phyloP scores from a whole-genome alignment of 2,888 invertebrate species.

The Mantis religiosa region DNA sequence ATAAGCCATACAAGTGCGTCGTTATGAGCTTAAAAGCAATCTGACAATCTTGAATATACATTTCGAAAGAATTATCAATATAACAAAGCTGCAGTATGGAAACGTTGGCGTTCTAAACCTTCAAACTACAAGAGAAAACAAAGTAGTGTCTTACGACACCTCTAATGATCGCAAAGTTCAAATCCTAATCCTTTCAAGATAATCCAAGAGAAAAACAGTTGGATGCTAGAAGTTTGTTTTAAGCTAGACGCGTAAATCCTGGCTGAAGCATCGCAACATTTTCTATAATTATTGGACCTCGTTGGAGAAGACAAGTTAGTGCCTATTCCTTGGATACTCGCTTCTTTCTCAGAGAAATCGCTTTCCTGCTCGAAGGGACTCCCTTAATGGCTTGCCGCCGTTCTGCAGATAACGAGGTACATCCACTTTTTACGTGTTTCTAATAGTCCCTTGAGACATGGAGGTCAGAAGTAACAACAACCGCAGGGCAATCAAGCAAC shows the following conservation, averaged over 20 bases:
- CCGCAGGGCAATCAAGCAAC: not conserved
- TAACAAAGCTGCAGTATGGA: no score
- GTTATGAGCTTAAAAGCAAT: no score
- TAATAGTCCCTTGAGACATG: not conserved
- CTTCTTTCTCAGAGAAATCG: not conserved
- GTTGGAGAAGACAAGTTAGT: not conserved
- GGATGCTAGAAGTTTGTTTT: no score
- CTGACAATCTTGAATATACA: no score
- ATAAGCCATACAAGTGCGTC: no score
- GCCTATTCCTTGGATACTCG: not conserved
- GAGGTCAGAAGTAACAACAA: not conserved
- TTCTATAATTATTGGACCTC: not conserved
- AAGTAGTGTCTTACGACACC: no score
- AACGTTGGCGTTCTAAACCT: no score
- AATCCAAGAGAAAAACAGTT: not conserved
- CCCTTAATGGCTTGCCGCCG: not conserved
- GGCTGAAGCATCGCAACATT: not conserved
- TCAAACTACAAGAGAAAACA: no score
- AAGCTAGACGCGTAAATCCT: not conserved
- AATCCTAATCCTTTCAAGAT: not conserved
- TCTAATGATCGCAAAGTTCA: not conserved
- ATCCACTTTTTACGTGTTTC: not conserved
- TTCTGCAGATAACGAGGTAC: not conserved
- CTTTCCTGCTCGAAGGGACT: not conserved
- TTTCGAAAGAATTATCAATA: no score